Percentiles rank a stretch among this genome's conserved stretches.
Evolutionary conservation across 2,113 vertebrate genomes (phyloP).

Genomic region (Gracilinanus agilis): DNA sequence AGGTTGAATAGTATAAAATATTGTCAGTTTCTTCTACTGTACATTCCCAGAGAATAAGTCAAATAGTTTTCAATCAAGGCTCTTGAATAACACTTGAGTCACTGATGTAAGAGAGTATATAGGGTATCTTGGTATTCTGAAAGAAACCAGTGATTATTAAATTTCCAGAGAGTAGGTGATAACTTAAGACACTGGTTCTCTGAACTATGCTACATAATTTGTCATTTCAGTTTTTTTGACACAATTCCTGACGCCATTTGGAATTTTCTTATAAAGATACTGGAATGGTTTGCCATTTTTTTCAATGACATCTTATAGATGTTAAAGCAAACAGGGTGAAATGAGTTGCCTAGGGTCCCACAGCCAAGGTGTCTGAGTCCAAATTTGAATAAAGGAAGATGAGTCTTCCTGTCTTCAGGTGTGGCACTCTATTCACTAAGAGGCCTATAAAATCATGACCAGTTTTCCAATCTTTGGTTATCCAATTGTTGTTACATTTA

Average conservation of each 20-base stretch:
- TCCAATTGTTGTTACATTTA: neutral
- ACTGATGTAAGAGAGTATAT: neutral
- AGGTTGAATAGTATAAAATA: conserved; percentile 23
- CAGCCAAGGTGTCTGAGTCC: too few relatives aligned
- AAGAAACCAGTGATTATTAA: neutral
- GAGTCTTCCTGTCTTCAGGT: too few relatives aligned
- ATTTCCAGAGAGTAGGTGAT: neutral
- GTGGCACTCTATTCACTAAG: neutral
- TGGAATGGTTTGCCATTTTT: too few relatives aligned
- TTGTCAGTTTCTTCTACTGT: conserved; percentile 13
- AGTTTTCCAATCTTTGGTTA: neutral
- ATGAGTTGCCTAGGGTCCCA: too few relatives aligned
- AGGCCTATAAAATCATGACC: neutral
- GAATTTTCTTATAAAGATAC: too few relatives aligned
- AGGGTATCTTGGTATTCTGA: neutral
- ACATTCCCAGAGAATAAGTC: neutral
- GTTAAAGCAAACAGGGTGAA: too few relatives aligned
- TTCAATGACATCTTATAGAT: too few relatives aligned
- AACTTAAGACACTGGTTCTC: neutral
- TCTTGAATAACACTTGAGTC: neutral
- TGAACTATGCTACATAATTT: neutral
- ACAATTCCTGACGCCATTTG: too few relatives aligned
- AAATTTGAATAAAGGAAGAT: too few relatives aligned
- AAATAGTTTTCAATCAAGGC: neutral
- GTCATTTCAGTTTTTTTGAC: neutral